These are phyloP conservation scores for Dendronephthya gigantea DNA, from an alignment of 64 coral and sea anemone species.

Conservation along the genomic window DNA sequence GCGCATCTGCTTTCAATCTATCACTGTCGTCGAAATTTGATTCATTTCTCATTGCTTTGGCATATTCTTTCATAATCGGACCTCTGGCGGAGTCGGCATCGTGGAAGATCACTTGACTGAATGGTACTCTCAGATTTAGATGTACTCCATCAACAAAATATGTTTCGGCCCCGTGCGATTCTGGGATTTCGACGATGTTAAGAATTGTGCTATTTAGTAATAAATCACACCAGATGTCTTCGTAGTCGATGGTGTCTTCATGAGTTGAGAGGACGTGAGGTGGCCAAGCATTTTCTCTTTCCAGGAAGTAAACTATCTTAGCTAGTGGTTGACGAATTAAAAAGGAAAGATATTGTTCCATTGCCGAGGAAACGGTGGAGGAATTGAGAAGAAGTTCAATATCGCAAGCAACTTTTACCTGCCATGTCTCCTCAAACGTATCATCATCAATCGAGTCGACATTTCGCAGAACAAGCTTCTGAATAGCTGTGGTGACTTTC, in stretches of 20 bases:
- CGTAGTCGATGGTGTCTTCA: neutral
- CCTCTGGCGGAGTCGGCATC: neutral
- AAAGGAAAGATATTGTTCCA: neutral
- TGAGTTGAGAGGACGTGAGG: neutral
- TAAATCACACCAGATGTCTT: neutral
- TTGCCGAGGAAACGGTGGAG: neutral
- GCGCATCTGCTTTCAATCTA: neutral
- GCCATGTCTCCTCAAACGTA: neutral
- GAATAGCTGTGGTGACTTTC: neutral
- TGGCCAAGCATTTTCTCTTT: slow-evolving; percentile 12
- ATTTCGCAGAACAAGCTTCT: neutral
- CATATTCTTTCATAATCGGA: neutral
- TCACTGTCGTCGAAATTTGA: neutral
- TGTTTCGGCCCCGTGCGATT: neutral
- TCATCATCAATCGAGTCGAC: neutral
- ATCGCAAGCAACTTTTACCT: slow-evolving; percentile 10
- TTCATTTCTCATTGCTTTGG: neutral
- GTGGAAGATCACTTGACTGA: neutral
- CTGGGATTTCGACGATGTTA: neutral
- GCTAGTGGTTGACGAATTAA: neutral
- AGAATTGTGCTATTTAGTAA: neutral
- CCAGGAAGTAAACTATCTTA: slow-evolving; percentile 5
- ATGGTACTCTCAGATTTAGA: neutral
- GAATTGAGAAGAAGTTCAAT: neutral
- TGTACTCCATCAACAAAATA: neutral